These are phyloP conservation scores for Gonatopus flavifemur DNA, from an alignment of 1,140 invertebrate genomes.

Conservation along the genomic window DNA sequence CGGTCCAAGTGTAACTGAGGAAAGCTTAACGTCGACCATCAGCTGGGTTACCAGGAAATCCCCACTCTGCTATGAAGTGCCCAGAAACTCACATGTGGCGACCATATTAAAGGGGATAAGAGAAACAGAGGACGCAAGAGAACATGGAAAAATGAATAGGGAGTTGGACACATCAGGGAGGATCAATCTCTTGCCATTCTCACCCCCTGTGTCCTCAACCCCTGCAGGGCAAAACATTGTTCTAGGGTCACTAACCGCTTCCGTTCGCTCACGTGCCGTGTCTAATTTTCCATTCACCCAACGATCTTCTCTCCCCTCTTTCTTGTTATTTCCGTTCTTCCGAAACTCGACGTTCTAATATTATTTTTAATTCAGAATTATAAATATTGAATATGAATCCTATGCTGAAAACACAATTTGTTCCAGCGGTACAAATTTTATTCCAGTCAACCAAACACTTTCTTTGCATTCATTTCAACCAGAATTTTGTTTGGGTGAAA, in stretches of 20 bases:
- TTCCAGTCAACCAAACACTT: too few species aligned
- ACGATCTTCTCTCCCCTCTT: background rate
- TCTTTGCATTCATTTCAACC: too few species aligned
- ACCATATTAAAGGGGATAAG: slow-evolving; percentile 34
- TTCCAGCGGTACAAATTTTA: too few species aligned
- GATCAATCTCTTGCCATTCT: slow-evolving; percentile 15
- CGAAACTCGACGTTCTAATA: too few species aligned
- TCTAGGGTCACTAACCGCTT: slow-evolving; percentile 1
- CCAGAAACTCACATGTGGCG: slow-evolving; percentile 38
- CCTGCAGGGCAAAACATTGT: too few species aligned
- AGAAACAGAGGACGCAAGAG: background rate
- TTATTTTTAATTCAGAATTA: too few species aligned
- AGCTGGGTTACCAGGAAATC: slow-evolving; percentile 28
- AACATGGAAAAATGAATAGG: background rate
- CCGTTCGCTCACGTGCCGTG: slow-evolving; percentile 6
- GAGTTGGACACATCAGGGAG: background rate
- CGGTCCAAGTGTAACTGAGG: slow-evolving; percentile 40
- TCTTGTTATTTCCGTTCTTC: too few species aligned
- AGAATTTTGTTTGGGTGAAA: too few species aligned
- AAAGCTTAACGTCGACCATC: slow-evolving; percentile 34
- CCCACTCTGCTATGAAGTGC: slow-evolving; percentile 9
- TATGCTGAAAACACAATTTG: too few species aligned
- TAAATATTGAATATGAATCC: too few species aligned
- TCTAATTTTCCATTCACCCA: slow-evolving; percentile 5
- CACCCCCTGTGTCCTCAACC: slow-evolving; percentile 7